Conservation (phyloP, 2,888 invertebrate species). For the Caenorhabditis angaria region DNA sequence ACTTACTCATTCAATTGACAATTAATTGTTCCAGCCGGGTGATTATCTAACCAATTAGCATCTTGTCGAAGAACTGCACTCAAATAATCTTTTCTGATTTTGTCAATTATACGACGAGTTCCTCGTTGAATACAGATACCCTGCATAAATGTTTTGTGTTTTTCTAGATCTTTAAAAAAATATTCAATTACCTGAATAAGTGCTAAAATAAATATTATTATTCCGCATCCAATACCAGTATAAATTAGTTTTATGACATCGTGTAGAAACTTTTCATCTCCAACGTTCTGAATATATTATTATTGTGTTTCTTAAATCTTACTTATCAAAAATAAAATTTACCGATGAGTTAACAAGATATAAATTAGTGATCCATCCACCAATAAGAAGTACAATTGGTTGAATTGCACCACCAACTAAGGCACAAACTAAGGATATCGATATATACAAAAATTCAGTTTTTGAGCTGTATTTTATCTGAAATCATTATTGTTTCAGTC, state of each 20-base stretch:
- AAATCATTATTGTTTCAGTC: conserved; percentile 13
- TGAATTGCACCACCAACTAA: conserved; percentile 44
- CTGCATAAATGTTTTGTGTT: conserved; percentile 9
- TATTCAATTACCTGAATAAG: conserved; percentile 23
- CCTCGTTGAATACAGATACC: conserved; percentile 38
- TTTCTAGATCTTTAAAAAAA: background rate
- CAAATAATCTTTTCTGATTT: conserved; percentile 40
- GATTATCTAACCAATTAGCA: conserved; percentile 44
- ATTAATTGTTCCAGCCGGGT: conserved; percentile 47
- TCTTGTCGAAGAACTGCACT: conserved; percentile 51
- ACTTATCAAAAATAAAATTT: background rate
- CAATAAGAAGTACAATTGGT: conserved; percentile 47
- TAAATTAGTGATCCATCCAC: conserved; percentile 48
- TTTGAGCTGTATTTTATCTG: conserved; percentile 19
- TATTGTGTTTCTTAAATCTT: background rate
- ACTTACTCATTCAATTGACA: conserved; percentile 54
- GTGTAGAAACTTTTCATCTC: conserved; percentile 27
- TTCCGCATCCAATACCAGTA: conserved; percentile 26
- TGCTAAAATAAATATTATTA: conserved; percentile 33
- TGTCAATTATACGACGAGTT: conserved; percentile 21
- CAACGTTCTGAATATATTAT: conserved; percentile 6
- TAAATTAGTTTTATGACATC: conserved; percentile 24
- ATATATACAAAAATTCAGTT: conserved; percentile 14
- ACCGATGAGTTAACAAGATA: conserved; percentile 38
- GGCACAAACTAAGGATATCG: conserved; percentile 40